Conservation (phyloP, 1,140 invertebrate genomes). For the Lerema accius region DNA sequence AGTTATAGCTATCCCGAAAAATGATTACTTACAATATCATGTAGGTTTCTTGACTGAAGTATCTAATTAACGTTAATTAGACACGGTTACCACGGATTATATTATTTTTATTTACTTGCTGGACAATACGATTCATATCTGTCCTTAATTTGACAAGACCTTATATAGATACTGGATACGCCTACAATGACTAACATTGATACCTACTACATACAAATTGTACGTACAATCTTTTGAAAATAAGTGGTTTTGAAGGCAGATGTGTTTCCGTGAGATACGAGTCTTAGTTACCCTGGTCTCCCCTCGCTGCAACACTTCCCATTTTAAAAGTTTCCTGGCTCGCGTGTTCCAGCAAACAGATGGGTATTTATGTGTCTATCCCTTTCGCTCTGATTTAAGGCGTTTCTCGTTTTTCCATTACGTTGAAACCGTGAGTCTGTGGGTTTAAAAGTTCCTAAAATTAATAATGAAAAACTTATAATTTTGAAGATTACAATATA, state of each 20-base stretch:
- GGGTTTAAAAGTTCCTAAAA: too few relatives aligned
- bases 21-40: too few relatives aligned
- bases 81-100: too few relatives aligned
- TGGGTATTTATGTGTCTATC: slow-evolving; percentile 7
- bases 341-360: neutral
- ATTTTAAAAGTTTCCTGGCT: slow-evolving; percentile 10
- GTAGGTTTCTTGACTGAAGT: too few relatives aligned
- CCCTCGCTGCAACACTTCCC: neutral
- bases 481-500: neutral
- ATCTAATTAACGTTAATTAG: too few relatives aligned
- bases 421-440: too few relatives aligned
- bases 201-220: neutral
- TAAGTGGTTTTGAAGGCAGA: neutral
- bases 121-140: too few relatives aligned
- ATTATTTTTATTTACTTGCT: too few relatives aligned
- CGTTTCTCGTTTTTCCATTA: neutral
- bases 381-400: neutral
- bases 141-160: too few relatives aligned
- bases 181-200: too few relatives aligned
- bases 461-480: too few relatives aligned
- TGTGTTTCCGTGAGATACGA: slow-evolving; percentile 1
- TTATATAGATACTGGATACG: neutral
- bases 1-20: too few relatives aligned
- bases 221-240: neutral
- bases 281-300: neutral